Evolutionary conservation across 2,888 invertebrate genomes (phyloP), one percentile per base, ranked within the genome.

Genomic region (Perithous albicinctus): DNA sequence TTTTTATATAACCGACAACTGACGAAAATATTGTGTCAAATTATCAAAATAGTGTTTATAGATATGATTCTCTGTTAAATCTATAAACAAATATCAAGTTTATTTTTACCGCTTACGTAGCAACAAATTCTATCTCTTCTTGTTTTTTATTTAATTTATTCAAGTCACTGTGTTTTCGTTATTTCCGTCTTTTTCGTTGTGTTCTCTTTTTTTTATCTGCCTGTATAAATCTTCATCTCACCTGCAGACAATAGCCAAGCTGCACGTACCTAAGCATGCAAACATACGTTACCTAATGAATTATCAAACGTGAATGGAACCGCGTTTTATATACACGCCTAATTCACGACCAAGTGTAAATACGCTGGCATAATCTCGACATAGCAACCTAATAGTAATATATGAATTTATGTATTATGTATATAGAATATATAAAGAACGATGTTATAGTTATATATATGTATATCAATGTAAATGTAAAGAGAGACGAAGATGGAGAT

Each of bases 81-180:
- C n/a, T n/a, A n/a, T n/a, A n/a, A n/a, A n/a, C n/a, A n/a, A n/a
- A n/a, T n/a, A n/a, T n/a, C n/a, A n/a, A n/a, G n/a, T n/a, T n/a
- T n/a, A n/a, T n/a, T n/a, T n/a, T n/a, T n/a, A n/a, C n/a, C n/a
- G 77, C 84, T 87, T 88, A 86, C 87, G 86, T 87, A 86, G 85
- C 84, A 15, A 87, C 81, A 87, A 89, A 89, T 87, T 87, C 84
- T 87, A 87, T 86, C 84, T 87, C 72, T 77, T 64, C 59, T 63
- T 83, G 32, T 78, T 43, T 26, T 70, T 29, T 77, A 75, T 32
- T 38, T 54, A 48, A 56, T 67, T 69, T 67, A 8, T 8, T 20
- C 18, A 48, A 15, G 41, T 43, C 41, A n/a, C 10, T 10, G 15
- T 12, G 26, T 54, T 54, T 54, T 54, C 26, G 12, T 29, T 29